Conservation (phyloP, 2,113 vertebrate species). For the Anser cygnoides region DNA sequence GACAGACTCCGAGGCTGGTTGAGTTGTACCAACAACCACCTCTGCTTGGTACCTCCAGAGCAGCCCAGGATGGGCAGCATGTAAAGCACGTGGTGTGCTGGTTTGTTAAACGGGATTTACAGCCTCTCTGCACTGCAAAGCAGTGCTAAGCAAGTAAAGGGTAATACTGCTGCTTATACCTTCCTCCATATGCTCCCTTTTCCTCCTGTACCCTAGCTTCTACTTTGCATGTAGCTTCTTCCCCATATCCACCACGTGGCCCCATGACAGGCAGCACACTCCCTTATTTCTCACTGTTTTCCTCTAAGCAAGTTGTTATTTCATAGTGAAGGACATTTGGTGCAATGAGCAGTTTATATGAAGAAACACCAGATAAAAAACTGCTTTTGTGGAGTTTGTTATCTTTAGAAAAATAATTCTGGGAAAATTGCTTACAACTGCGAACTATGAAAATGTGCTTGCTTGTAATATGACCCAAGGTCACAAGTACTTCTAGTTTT, state of each 20-base stretch:
- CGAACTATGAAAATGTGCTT: neutral
- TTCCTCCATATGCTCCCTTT: neutral
- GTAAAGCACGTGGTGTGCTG: neutral
- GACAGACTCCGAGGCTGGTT: neutral
- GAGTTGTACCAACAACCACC: neutral
- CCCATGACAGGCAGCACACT: neutral
- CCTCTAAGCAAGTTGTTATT: neutral
- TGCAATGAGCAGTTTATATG: neutral
- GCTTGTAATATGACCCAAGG: neutral
- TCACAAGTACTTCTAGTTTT: neutral
- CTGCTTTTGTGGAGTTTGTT: neutral
- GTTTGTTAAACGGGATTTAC: slow-evolving; percentile 7
- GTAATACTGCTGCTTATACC: neutral
- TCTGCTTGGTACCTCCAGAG: neutral
- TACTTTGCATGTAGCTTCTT: neutral
- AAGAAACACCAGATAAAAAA: neutral
- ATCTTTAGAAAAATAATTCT: neutral
- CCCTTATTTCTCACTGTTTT: neutral
- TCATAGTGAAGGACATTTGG: neutral
- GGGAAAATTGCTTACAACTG: neutral
- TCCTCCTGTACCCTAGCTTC: neutral
- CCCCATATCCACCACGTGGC: neutral
- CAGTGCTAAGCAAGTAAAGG: neutral
- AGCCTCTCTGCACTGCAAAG: neutral
- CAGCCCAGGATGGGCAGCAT: neutral